Conservation (phyloP, 1,140 invertebrate species). For the Penaeus chinensis region DNA sequence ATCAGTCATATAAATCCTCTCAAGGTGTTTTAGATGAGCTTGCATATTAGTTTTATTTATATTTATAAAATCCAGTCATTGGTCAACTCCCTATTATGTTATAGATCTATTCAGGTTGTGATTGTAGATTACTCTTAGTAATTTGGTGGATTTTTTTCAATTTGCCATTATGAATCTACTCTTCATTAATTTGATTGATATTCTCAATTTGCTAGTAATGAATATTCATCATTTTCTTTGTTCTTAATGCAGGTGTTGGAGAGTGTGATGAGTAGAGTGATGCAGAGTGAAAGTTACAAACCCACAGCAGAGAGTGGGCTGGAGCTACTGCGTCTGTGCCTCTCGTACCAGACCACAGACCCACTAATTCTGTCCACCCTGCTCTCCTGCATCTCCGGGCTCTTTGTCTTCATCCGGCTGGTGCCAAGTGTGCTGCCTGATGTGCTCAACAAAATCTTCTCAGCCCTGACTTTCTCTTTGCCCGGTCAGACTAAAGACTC, state of each 20-base stretch:
- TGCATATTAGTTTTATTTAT: too few species aligned
- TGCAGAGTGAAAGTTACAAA: conserved; percentile 31
- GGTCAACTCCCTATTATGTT: too few species aligned
- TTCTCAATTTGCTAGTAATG: not conserved
- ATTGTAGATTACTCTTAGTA: too few species aligned
- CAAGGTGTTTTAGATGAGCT: too few species aligned
- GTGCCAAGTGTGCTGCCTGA: conserved; percentile 82
- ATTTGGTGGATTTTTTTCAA: too few species aligned
- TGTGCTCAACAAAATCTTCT: conserved; percentile 89
- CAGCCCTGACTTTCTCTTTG: conserved; percentile 72
- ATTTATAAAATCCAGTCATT: too few species aligned
- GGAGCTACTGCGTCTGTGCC: conserved; percentile 38
- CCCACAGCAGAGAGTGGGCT: conserved; percentile 50
- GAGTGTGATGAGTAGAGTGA: conserved; percentile 38
- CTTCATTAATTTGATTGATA: too few species aligned
- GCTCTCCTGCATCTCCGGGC: conserved; percentile 87
- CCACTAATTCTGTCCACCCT: conserved; percentile 80
- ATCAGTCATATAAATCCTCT: too few species aligned
- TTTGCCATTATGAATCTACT: not conserved
- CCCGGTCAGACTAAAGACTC: conserved; percentile 65
- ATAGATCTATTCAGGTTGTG: too few species aligned
- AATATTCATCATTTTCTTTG: conserved; percentile 1
- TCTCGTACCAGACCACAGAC: conserved; percentile 44
- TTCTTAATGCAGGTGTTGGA: conserved; percentile 32
- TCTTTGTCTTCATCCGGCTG: conserved; percentile 90